These are phyloP conservation scores for Scaeva pyrastri DNA, from an alignment of 2,888 invertebrate genomes.

Conservation along the genomic window DNA sequence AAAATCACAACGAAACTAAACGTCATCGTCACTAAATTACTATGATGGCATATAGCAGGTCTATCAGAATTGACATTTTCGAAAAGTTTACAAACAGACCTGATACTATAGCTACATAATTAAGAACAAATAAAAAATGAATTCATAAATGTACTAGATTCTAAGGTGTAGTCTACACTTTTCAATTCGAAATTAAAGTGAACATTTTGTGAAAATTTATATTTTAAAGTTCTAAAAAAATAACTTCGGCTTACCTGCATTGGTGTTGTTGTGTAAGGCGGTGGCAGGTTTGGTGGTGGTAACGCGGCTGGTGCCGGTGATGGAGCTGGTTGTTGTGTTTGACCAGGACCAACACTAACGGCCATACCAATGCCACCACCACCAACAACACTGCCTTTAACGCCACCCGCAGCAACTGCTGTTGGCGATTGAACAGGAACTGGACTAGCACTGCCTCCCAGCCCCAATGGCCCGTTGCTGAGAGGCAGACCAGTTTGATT, in stretches of 20 bases:
- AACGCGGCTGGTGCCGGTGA: slow-evolving; percentile 88
- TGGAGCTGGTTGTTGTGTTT: slow-evolving; percentile 69
- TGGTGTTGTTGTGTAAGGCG: slow-evolving; percentile 86
- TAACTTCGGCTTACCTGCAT: slow-evolving; percentile 79
- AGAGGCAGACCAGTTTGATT: slow-evolving; percentile 85
- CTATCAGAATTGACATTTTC: no score
- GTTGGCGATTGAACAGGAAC: slow-evolving; percentile 80
- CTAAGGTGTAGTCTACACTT: no score
- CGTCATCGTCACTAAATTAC: no score
- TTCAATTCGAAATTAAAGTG: no score
- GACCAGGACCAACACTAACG: slow-evolving; percentile 70
- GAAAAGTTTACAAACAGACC: no score
- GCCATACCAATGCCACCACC: slow-evolving; percentile 63
- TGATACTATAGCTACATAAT: no score
- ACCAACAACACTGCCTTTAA: slow-evolving; percentile 60
- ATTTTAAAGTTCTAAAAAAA: no score
- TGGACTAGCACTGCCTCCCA: slow-evolving; percentile 87
- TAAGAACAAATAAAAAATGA: no score
- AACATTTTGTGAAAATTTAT: no score
- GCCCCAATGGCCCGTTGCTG: slow-evolving; percentile 86
- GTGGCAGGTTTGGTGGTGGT: slow-evolving; percentile 87
- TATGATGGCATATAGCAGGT: no score
- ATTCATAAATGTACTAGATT: no score
- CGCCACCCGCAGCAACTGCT: slow-evolving; percentile 63
- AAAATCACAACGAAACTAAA: no score